phyloP scores from a whole-genome alignment of 2,888 invertebrate genomes.

The Podotricha telesiphe region DNA sequence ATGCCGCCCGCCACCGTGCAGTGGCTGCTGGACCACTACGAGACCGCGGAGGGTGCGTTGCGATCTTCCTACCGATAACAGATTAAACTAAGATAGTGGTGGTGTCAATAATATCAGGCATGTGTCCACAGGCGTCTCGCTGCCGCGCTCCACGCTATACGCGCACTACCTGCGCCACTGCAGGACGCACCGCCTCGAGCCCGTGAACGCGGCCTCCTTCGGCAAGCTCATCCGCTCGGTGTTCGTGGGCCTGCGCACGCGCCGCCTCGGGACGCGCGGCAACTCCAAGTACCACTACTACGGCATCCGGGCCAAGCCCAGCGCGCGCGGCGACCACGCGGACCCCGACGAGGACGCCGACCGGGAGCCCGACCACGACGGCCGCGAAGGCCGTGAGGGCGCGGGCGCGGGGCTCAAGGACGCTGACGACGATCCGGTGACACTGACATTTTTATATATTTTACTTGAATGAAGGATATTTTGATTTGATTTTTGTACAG shows the following conservation, averaged over 20 bases:
- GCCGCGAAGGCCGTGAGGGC: constrained; percentile 31
- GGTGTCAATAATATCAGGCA: too few species aligned
- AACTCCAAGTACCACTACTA: constrained; percentile 99
- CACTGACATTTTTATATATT: too few species aligned
- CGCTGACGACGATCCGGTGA: constrained; percentile 1
- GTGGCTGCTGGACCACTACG: constrained; percentile 99
- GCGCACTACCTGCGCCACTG: constrained; percentile 99
- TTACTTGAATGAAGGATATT: too few species aligned
- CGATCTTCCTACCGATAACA: too few species aligned
- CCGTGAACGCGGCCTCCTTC: constrained; percentile 99
- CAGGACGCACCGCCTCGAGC: constrained; percentile 95
- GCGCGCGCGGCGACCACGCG: constrained; percentile 42
- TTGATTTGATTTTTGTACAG: too few species aligned
- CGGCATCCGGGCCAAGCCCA: constrained; percentile 96
- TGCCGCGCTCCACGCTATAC: constrained; percentile 97
- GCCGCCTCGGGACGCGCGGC: constrained; percentile 97
- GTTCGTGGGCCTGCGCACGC: constrained; percentile 96
- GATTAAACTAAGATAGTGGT: too few species aligned
- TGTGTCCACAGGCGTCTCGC: constrained; percentile 86
- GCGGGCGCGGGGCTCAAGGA: constrained; percentile 11
- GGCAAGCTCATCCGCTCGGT: constrained; percentile 99
- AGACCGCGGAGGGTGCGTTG: constrained; percentile 91
- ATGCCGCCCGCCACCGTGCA: constrained; percentile 92
- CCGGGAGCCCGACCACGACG: constrained; percentile 32
- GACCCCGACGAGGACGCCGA: not conserved